Evolutionary conservation across 2,888 invertebrate species (phyloP).

Genomic region (Platerodrilus igneus): DNA sequence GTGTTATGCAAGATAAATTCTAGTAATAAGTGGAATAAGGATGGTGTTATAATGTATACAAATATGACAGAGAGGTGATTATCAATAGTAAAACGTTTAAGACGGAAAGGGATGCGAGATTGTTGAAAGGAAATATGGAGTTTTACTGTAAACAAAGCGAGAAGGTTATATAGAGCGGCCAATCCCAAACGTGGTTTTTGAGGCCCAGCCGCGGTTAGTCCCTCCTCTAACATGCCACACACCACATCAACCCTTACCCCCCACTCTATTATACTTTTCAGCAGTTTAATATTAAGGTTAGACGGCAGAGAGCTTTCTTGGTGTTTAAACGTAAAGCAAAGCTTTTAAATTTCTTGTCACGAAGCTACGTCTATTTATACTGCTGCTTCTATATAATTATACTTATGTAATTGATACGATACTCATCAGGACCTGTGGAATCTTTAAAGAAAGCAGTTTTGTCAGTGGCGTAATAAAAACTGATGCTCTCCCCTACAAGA

Average conservation of each 20-base stretch:
- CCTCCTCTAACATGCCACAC: constrained; percentile 49
- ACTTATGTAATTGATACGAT: no score
- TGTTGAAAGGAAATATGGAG: constrained; percentile 15
- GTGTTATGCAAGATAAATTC: constrained; percentile 31
- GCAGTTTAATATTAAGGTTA: constrained; percentile 19
- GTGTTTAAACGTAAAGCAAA: no score
- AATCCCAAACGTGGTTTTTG: constrained; percentile 52
- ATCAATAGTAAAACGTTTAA: no score
- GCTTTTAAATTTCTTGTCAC: no score
- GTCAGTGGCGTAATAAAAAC: no score
- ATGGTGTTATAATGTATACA: constrained; percentile 3
- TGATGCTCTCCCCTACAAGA: no score
- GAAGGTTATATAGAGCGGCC: constrained; percentile 35
- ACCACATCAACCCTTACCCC: constrained; percentile 41
- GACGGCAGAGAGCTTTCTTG: constrained; percentile 18
- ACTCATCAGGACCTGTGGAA: no score
- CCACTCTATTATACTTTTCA: constrained; percentile 25
- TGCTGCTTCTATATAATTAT: no score
- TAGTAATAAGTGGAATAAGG: constrained; percentile 21
- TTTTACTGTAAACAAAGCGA: constrained; percentile 8
- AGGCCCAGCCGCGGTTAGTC: constrained; percentile 50
- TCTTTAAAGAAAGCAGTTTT: no score
- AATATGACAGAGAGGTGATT: background rate
- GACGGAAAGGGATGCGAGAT: constrained; percentile 10
- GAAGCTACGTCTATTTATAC: no score